phyloP scores from a whole-genome alignment of 2,888 invertebrate species.

The Standfussiana lucernea region DNA sequence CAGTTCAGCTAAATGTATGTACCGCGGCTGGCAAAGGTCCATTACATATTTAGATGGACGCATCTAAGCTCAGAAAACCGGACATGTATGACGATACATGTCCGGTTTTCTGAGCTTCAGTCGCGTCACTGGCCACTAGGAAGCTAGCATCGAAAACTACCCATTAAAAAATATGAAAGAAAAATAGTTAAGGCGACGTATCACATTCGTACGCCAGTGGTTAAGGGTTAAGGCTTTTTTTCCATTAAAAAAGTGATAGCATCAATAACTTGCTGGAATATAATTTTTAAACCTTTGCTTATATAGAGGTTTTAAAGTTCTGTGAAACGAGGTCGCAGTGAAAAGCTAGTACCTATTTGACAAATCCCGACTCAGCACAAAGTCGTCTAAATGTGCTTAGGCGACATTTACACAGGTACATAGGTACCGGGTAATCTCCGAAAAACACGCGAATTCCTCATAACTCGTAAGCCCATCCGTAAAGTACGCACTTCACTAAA shows the following conservation, averaged over 20 bases:
- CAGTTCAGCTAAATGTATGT: no score
- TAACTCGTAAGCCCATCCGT: constrained; percentile 73
- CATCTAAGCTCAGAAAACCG: no score
- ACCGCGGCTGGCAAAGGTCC: no score
- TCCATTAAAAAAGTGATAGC: neutral
- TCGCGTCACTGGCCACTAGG: no score
- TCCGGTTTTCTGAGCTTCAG: no score
- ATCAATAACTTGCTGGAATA: neutral
- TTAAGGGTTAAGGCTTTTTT: neutral
- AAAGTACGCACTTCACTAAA: constrained; percentile 82
- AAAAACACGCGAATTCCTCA: constrained; percentile 77
- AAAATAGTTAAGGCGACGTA: neutral
- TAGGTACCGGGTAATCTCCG: constrained; percentile 71
- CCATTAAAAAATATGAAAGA: neutral
- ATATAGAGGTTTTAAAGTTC: neutral
- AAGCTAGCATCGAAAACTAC: neutral
- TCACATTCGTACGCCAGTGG: neutral
- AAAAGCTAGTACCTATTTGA: constrained; percentile 27
- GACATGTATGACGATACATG: no score
- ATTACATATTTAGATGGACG: no score
- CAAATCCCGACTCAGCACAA: constrained; percentile 58
- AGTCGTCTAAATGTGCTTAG: constrained; percentile 68
- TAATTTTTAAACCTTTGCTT: neutral
- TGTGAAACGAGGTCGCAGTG: constrained; percentile 4
- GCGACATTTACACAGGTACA: constrained; percentile 66